Conservation (phyloP, 2,113 vertebrate species). For the Empidonax traillii region DNA sequence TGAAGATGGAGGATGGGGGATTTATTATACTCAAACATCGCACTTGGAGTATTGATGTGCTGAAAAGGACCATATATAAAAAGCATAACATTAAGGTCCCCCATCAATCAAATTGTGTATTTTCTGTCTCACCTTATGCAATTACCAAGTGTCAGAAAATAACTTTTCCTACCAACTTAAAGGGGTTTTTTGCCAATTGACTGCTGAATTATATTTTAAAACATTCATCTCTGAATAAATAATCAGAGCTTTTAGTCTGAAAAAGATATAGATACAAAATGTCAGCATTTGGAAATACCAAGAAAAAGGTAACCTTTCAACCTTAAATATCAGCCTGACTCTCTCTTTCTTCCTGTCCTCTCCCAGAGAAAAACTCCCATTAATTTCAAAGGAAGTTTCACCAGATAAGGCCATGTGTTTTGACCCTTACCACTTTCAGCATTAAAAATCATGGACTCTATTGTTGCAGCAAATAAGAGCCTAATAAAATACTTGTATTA, state of each 20-base stretch:
- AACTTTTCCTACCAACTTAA: background rate
- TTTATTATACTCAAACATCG: background rate
- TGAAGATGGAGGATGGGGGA: background rate
- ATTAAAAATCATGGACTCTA: conserved; percentile 40
- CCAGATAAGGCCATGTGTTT: background rate
- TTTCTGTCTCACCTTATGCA: background rate
- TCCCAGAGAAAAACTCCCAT: background rate
- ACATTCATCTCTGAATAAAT: background rate
- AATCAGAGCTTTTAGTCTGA: background rate
- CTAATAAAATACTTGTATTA: background rate
- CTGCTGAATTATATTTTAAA: background rate
- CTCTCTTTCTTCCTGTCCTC: background rate
- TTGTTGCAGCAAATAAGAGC: conserved; percentile 5
- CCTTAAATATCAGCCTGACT: background rate
- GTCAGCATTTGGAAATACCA: background rate
- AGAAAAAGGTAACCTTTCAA: background rate
- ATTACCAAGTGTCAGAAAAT: background rate
- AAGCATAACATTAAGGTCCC: background rate
- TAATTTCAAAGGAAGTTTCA: conserved; percentile 1
- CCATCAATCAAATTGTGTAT: background rate
- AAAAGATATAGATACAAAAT: background rate
- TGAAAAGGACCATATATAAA: background rate
- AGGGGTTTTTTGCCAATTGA: background rate
- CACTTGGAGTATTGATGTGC: background rate
- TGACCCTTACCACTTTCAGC: background rate